Conservation (phyloP, 2,113 vertebrate genomes). For the Zosterops hypoxanthus region DNA sequence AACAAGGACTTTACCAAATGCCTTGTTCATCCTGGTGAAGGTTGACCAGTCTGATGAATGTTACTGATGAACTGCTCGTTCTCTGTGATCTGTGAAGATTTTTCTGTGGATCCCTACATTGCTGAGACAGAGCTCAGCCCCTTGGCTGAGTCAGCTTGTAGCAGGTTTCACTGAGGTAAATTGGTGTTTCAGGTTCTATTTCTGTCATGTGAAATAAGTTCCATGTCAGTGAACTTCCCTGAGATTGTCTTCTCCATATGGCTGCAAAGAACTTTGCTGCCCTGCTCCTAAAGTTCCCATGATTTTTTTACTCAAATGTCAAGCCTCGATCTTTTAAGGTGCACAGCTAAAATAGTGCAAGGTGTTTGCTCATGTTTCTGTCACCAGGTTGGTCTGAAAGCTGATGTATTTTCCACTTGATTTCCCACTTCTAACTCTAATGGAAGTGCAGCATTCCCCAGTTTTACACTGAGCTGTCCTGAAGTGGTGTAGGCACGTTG, state of each 20-base stretch:
- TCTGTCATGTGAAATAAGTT: not conserved
- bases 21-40: not conserved
- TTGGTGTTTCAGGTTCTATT: not conserved
- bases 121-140: not conserved
- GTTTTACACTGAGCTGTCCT: not conserved
- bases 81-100: not conserved
- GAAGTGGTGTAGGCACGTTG: not conserved
- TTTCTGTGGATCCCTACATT: not conserved
- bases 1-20: not conserved
- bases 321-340: not conserved
- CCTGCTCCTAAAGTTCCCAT: not conserved
- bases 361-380: not conserved
- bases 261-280: not conserved
- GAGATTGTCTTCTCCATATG: not conserved
- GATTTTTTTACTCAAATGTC: not conserved
- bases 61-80: not conserved
- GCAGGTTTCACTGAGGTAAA: not conserved
- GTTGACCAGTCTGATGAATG: not conserved
- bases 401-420: not conserved
- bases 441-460: not conserved
- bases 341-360: not conserved
- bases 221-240: not conserved
- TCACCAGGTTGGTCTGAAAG: not conserved
- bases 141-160: not conserved
- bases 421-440: not conserved